Conservation (phyloP, 2,113 vertebrate genomes). For the Pluvianellus socialis region DNA sequence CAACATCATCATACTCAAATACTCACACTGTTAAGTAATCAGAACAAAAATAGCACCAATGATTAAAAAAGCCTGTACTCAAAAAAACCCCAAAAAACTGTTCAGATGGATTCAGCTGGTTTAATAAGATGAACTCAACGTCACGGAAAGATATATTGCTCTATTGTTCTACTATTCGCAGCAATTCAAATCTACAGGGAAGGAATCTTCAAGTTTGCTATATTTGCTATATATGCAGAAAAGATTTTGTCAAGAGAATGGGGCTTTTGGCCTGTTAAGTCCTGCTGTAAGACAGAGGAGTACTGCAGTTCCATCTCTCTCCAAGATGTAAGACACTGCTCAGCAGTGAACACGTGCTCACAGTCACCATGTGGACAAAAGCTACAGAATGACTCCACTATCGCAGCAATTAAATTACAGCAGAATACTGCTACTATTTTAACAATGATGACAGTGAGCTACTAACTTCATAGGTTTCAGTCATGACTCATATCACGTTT, state of each 20-base stretch:
- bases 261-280: neutral
- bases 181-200: neutral
- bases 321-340: neutral
- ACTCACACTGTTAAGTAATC: neutral
- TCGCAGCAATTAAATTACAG: rapidly evolving
- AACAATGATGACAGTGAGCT: neutral
- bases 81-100: neutral
- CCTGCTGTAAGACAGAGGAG: neutral
- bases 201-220: neutral
- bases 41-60: neutral
- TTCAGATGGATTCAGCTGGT: neutral
- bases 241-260: neutral
- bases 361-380: neutral
- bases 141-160: neutral
- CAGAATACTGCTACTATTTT: neutral
- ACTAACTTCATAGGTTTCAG: neutral
- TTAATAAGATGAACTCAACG: neutral
- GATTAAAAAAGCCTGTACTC: neutral
- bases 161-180: neutral
- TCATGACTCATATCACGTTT: neutral
- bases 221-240: neutral
- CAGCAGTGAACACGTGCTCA: neutral
- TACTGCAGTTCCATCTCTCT: neutral
- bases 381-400: neutral
- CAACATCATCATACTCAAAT: neutral